Evolutionary conservation across 2,113 vertebrate species (phyloP), one percentile per base, ranked within the genome.

Genomic region (Atherinomorus stipes): DNA sequence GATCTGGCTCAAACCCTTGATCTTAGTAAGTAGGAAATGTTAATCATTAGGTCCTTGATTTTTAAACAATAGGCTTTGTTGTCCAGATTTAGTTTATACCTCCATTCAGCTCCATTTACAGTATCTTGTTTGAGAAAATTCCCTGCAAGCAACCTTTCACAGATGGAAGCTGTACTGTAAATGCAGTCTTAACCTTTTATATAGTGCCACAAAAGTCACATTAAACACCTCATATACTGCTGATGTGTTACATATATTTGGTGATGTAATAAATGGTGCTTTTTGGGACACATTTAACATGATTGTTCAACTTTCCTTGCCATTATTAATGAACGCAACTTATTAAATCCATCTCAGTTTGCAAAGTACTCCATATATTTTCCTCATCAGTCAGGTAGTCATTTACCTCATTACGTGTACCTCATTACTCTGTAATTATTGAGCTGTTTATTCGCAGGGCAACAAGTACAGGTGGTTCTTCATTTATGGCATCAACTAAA

Each of bases 241-340:
- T n/a, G 44, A 47, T 19, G 4, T 18, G 18, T 13, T 13, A n/a
- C 18, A 6, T 2, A 3, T n/a, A 47, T 11, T 47, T 18, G 18
- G 16, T 28, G 26, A 13, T 10, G 25, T 28, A 7, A 28, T 13
- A 18, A 53, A 53, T 28, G 25, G 52, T 28, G 16, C 16, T 18
- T 59, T 64, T 54, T 71, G 37, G 66, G 62, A 77, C 44, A 26
- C 3, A 7, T 57, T 71, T 37, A 42, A 75, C 3, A 13, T 18
- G 18, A 57, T 58, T 4, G 54, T 38, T 64, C 64, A n/a, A 11
- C 53, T 38, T 53, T 68, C 25, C 44, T 69, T 25, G 31, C 10
- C 19, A 12, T 38, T 8, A 56, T 45, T 19, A 45, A 4, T 45
- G 7, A 19, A 16, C 4, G 4, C 44, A 45, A 45, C 12, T 69